Base-by-base conservation (phyloP, 2,888 invertebrate genomes). In the Epinotia ramella region DNA sequence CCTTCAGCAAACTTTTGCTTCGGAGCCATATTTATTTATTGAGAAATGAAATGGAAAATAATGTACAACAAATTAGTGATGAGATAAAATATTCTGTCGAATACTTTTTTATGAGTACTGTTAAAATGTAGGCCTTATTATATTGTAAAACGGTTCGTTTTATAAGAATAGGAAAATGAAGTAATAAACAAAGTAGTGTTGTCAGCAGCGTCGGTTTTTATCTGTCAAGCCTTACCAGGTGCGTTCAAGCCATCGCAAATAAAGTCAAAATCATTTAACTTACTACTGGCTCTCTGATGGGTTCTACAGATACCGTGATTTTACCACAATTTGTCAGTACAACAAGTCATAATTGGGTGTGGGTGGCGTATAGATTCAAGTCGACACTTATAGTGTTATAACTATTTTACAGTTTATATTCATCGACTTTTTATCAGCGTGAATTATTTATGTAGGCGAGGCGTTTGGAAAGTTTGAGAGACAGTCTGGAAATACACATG, bases 1-100 rank as follows among this genome's bases (percentile, higher is more conserved):
- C 97, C 97, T 95, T 97, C 97, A 46, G 96, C 94, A 93, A 97
- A 97, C 89, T 97, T 97, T 79, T 95, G 94, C 88, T 96, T 97
- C 75, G 96, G 96, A 83, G 96, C 96, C 95, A 95, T 95, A 79
- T 81, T 81, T 74, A 72, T 77, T 78, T 72, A 68, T 57, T 76
- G 59, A 53, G n/a, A 28, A 12, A 28, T 28, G n/a, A 28, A 12
- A 28, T 28, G 24, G 24, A 28, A 28, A 49, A 33, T 13, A 18
- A 40, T 33, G 3, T 18, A n/a, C 11, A 18, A 4, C 16, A 44
- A 44, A 24, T 33, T 60, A 20, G 33, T 33, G 40, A 40, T 46
- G 0, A 13, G 40, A 40, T 40, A 40, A 40, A 40, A 9, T 40
- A 40, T n/a, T 5, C 6, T 53, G 53, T 53, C 4, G n/a, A 53